phyloP scores from a whole-genome alignment of 2,113 vertebrate species.

The Cyrtonyx montezumae region DNA sequence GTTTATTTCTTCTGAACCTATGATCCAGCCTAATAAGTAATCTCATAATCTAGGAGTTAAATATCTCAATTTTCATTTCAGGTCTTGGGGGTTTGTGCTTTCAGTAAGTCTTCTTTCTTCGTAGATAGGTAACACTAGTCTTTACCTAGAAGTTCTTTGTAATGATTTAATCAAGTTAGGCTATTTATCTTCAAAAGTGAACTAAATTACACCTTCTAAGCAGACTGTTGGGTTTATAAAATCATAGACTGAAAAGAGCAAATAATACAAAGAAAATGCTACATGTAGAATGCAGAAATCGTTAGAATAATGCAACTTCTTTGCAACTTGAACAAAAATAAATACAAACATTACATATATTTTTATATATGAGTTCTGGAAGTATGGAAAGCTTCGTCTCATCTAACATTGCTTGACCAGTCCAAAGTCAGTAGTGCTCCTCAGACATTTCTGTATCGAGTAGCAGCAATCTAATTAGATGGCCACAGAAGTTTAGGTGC shows the following conservation, averaged over 20 bases:
- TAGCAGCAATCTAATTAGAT: not conserved
- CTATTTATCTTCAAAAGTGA: constrained; percentile 6
- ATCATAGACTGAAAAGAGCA: not conserved
- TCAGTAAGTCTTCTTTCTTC: not conserved
- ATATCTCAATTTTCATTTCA: constrained; percentile 12
- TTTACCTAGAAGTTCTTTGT: constrained; percentile 11
- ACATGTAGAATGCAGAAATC: not conserved
- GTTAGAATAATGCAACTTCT: not conserved
- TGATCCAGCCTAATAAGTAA: not conserved
- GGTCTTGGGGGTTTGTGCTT: not conserved
- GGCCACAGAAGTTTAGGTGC: not conserved
- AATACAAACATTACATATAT: not conserved
- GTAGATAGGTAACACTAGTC: not conserved
- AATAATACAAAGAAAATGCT: not conserved
- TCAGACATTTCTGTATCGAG: not conserved
- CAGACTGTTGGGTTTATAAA: not conserved
- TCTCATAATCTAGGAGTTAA: not conserved
- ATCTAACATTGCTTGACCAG: not conserved
- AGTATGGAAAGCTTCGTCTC: not conserved
- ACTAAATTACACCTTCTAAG: not conserved
- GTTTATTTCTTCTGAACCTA: not conserved
- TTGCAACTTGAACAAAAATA: not conserved
- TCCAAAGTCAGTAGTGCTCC: not conserved
- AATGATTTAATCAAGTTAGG: constrained; percentile 17
- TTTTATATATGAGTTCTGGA: not conserved